phyloP scores from a whole-genome alignment of 2,797 vertebrate genomes.

The Gadopsis marmoratus region DNA sequence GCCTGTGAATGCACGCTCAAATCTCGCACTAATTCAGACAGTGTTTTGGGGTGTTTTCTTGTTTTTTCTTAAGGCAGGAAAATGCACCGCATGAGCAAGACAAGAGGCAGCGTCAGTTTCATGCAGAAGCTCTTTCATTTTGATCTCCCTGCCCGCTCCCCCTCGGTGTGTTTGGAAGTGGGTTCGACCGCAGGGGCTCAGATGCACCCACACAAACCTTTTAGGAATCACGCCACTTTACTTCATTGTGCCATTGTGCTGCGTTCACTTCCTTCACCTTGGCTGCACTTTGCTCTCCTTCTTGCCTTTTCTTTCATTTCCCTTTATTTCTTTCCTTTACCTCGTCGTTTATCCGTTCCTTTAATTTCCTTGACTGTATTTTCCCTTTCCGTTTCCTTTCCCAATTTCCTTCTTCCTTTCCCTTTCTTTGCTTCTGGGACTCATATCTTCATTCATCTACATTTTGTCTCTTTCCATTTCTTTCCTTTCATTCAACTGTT shows the following conservation, averaged over 20 bases:
- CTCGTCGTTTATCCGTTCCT: neutral
- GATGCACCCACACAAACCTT: neutral
- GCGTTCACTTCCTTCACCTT: neutral
- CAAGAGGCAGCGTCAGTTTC: constrained; percentile 22
- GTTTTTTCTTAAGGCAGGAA: constrained; percentile 19
- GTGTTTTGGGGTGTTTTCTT: neutral
- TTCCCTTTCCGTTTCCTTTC: neutral
- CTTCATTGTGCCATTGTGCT: neutral
- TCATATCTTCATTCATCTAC: no score
- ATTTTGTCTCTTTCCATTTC: neutral
- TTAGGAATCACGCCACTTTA: neutral
- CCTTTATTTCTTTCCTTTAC: neutral
- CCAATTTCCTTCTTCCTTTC: neutral
- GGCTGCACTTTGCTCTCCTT: neutral
- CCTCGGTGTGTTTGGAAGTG: neutral
- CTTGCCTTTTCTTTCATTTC: neutral
- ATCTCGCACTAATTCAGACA: constrained; percentile 40
- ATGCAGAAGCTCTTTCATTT: constrained; percentile 27
- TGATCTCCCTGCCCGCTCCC: constrained; percentile 10
- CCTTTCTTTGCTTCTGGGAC: neutral
- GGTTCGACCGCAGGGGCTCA: neutral
- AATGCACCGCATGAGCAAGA: constrained; percentile 20
- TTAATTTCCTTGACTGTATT: neutral
- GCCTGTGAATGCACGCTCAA: neutral
- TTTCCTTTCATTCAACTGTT: no score